Conservation (phyloP, 2,797 vertebrate species). For the Ceryle rudis region DNA sequence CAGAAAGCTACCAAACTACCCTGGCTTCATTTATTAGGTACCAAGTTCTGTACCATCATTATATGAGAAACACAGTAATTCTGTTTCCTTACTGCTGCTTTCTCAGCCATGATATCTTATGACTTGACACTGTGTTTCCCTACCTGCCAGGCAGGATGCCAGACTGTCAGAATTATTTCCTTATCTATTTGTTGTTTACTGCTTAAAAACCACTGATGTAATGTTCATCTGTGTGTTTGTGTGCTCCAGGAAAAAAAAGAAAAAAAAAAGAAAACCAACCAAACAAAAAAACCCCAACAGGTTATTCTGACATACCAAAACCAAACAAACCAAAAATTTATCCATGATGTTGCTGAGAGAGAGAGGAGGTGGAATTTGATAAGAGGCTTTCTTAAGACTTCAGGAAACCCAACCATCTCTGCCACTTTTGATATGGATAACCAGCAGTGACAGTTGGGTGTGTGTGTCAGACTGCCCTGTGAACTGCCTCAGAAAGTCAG, state of each 20-base stretch:
- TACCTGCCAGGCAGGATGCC: neutral
- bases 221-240: neutral
- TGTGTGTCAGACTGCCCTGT: neutral
- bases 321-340: neutral
- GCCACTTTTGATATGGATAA: neutral
- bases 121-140: neutral
- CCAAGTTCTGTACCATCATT: neutral
- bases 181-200: neutral
- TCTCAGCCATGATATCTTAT: neutral
- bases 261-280: no score
- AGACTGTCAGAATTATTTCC: neutral
- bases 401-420: neutral
- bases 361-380: rapidly evolving
- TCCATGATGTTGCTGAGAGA: neutral
- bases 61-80: neutral
- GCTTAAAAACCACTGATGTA: neutral
- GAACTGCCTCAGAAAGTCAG: neutral
- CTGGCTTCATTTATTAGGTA: neutral
- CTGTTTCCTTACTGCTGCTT: neutral
- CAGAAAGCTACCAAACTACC: neutral
- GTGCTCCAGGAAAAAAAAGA: neutral
- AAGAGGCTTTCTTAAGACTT: neutral
- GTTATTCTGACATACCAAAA: neutral
- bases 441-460: neutral
- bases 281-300: neutral